A percentile compares a stretch with the other conserved stretches of the same genome.
Evolutionary conservation across 2,113 vertebrate genomes (phyloP).

Genomic region (Semicossyphus pulcher): DNA sequence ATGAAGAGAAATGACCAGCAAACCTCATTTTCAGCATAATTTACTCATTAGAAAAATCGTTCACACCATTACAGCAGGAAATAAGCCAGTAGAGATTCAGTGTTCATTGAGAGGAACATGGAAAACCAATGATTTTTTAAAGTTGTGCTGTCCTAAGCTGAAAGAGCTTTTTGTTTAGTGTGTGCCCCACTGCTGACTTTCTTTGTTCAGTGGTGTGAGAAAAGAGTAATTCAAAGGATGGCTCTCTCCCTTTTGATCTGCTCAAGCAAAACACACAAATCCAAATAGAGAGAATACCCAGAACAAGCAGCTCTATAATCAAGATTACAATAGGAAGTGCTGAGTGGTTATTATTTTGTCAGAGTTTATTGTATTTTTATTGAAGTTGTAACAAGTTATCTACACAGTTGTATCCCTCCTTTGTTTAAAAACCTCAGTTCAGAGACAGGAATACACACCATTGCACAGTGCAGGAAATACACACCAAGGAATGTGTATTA

Average conservation of each 20-base stretch:
- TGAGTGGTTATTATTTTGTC: background rate
- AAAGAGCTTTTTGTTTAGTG: background rate
- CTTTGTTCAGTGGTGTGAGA: conserved; percentile 3
- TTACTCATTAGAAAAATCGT: background rate
- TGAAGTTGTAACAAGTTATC: background rate
- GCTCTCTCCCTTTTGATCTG: background rate
- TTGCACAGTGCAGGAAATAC: too few species aligned
- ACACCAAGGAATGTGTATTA: background rate
- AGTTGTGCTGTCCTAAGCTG: conserved; percentile 1
- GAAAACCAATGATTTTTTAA: background rate
- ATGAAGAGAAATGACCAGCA: background rate
- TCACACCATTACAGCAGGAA: background rate
- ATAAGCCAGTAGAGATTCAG: background rate
- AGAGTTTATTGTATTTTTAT: background rate
- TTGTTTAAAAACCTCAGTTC: background rate
- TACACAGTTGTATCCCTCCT: background rate
- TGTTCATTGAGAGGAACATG: background rate
- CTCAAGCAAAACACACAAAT: background rate
- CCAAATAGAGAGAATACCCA: background rate
- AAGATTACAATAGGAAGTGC: background rate
- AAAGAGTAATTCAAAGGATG: conserved; percentile 4
- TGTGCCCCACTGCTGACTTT: background rate
- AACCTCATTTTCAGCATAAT: background rate
- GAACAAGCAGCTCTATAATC: conserved; percentile 8
- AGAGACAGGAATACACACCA: background rate